These are phyloP conservation scores for Neotragus moschatus DNA, from an alignment of 2,113 vertebrate genomes.

Conservation along the genomic window DNA sequence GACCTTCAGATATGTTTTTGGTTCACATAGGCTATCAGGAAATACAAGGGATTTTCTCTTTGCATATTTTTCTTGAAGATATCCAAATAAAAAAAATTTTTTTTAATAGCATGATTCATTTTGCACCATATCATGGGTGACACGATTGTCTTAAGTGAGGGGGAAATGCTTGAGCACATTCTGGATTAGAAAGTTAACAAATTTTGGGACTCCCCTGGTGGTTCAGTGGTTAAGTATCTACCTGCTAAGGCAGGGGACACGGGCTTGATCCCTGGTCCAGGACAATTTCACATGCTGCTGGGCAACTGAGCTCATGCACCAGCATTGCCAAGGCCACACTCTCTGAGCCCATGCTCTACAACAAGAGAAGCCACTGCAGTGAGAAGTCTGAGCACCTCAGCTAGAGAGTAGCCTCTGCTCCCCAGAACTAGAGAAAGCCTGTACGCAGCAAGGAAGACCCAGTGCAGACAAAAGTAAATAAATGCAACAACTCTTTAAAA, in stretches of 20 bases:
- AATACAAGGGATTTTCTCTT: neutral
- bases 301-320: neutral
- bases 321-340: neutral
- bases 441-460: neutral
- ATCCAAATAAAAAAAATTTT: neutral
- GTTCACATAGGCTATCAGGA: neutral
- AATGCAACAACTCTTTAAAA: neutral
- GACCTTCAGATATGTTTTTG: neutral
- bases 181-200: neutral
- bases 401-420: neutral
- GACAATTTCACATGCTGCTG: neutral
- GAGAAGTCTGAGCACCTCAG: neutral
- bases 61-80: neutral
- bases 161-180: neutral
- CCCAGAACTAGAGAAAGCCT: neutral
- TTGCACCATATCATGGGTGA: neutral
- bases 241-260: neutral
- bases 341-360: neutral
- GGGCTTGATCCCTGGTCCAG: neutral
- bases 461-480: neutral
- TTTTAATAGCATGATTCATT: neutral
- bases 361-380: fast-evolving
- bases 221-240: neutral
- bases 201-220: neutral
- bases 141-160: neutral